phyloP scores from a whole-genome alignment of 2,888 invertebrate genomes.

The Pyrrhosoma nymphula region DNA sequence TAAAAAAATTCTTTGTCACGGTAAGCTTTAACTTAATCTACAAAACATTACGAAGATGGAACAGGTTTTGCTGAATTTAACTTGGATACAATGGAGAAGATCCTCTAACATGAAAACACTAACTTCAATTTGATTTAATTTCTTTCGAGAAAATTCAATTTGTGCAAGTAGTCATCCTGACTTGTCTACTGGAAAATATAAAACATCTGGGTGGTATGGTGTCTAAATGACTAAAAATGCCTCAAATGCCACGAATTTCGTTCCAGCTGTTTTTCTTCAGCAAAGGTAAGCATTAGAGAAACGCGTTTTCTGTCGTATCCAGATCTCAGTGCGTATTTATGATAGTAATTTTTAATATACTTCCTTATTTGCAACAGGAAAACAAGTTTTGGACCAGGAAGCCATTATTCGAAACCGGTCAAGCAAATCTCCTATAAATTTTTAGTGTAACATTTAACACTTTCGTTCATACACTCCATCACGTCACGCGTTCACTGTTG shows the following conservation, averaged over 20 bases:
- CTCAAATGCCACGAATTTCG: neutral
- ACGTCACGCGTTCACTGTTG: neutral
- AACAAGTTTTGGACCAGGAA: neutral
- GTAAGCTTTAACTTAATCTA: too few species aligned
- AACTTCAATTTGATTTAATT: too few species aligned
- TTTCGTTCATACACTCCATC: neutral
- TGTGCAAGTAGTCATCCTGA: too few species aligned
- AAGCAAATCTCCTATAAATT: neutral
- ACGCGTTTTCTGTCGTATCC: neutral
- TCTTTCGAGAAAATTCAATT: too few species aligned
- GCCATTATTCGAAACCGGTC: neutral
- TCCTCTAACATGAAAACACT: too few species aligned
- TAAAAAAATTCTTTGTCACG: too few species aligned
- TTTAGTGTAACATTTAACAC: neutral
- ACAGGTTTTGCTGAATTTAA: too few species aligned
- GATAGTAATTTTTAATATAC: neutral
- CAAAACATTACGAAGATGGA: too few species aligned
- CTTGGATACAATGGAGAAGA: too few species aligned
- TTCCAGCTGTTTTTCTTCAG: neutral
- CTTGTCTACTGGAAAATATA: too few species aligned
- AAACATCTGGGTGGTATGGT: too few species aligned
- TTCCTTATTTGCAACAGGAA: neutral
- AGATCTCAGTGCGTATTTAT: neutral
- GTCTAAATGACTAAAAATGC: too few species aligned
- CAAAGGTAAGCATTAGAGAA: neutral